Evolutionary conservation across 2,797 vertebrate genomes (phyloP), one percentile per base, ranked within the genome.

Genomic region (Rhinogobio ventralis): DNA sequence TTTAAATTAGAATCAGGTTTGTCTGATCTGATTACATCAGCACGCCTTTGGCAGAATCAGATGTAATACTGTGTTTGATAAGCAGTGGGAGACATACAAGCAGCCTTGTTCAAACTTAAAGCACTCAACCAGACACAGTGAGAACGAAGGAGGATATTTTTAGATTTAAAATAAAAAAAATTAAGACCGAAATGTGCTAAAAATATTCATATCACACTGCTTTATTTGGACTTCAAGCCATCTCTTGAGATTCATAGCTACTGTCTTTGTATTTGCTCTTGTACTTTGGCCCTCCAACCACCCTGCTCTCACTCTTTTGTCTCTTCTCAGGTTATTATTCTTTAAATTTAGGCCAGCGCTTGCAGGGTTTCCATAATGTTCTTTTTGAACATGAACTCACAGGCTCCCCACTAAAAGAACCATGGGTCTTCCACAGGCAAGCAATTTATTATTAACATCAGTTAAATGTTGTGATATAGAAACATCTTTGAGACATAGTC

Each of bases 341-440:
- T 85, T 49, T 88, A 71, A 77, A 86, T 86, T 81, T 82, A 81
- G 66, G 80, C 83, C 88, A 89, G 68, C 86, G 85, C 89, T 91
- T 89, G 88, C 74, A 81, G 87, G 60, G 77, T 89, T 89, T 88
- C 87, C 81, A 84, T 36, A 84, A 75, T 86, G 87, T 72, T 25
- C 82, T 85, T 86, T 86, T 82, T 82, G 36, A 76, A 45, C 36
- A 78, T 77, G 13, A 57, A 87, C 89, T 87, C 87, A 89, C 81
- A 90, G 91, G 87, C 90, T 87, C 87, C 0, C 73, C 72, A 92
- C 66, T 60, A 49, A 20, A 49, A 64, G 17, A 8, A 13, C 62
- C 42, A 42, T 14, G 33, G n/a, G 7, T 68, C 62, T 30, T 83
- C 49, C 49, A 83, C 49, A 28, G 45, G 11, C 62, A 76, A 83